A percentile compares a stretch with the other conserved stretches of the same genome.
Conservation (phyloP, 2,888 invertebrate species). For the Chymomyza caudatula region DNA sequence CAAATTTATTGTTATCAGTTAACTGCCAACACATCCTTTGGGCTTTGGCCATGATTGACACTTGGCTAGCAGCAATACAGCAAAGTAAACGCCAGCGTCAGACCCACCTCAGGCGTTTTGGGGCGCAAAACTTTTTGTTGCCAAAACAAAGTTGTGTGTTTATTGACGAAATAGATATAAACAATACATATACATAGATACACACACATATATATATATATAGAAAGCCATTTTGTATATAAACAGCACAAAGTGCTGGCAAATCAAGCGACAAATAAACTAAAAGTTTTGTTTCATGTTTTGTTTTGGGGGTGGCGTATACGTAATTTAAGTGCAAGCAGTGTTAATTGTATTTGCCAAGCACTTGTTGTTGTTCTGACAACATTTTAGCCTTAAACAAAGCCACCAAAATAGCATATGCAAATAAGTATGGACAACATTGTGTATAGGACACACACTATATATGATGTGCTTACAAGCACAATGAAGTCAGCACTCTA, state of each 20-base stretch:
- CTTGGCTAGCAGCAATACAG: slow-evolving; percentile 32
- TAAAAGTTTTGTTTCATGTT: not conserved
- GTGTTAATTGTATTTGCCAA: slow-evolving; percentile 64
- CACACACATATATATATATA: not conserved
- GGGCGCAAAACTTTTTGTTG: not conserved
- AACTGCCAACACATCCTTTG: slow-evolving; percentile 50
- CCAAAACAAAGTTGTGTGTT: not conserved
- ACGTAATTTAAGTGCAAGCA: slow-evolving; percentile 41
- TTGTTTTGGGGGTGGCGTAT: not conserved
- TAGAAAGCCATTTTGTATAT: not conserved
- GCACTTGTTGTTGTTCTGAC: slow-evolving; percentile 47
- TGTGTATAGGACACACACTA: not conserved
- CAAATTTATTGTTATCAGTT: slow-evolving; percentile 59
- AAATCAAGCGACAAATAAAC: not conserved
- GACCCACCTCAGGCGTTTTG: not conserved
- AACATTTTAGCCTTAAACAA: no score
- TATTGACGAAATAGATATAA: not conserved
- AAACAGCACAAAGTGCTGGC: not conserved
- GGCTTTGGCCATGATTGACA: slow-evolving; percentile 67
- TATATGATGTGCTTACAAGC: not conserved
- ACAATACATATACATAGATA: not conserved
- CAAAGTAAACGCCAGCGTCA: slow-evolving; percentile 25
- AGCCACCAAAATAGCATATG: slow-evolving; percentile 27
- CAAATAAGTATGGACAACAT: slow-evolving; percentile 4
- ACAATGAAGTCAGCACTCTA: not conserved